phyloP scores from a whole-genome alignment of 1,140 invertebrate genomes.

The Doryteuthis pealeii region DNA sequence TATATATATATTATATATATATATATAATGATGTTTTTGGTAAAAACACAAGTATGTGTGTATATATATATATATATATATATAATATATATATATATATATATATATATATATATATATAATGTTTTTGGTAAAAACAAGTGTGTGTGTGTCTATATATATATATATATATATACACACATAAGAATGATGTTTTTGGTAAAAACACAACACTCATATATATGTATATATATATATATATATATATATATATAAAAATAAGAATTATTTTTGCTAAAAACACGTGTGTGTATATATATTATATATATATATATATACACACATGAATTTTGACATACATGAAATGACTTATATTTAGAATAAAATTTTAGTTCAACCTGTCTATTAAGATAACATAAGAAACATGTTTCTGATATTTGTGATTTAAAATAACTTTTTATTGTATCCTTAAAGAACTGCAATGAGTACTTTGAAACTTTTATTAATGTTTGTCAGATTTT shows the following conservation, averaged over 20 bases:
- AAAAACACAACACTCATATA: background rate
- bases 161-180: background rate
- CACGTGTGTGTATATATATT: background rate
- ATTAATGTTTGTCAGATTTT: too few relatives aligned
- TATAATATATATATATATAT: background rate
- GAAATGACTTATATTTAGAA: background rate
- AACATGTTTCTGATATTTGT: too few relatives aligned
- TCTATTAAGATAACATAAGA: too few relatives aligned
- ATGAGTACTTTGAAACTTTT: too few relatives aligned
- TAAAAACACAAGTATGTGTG: background rate
- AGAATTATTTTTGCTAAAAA: too few relatives aligned
- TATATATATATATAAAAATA: background rate
- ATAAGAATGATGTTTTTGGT: background rate
- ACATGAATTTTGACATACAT: background rate
- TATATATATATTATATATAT: slow-evolving; percentile 4
- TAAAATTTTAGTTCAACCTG: too few relatives aligned
- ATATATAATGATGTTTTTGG: too few relatives aligned
- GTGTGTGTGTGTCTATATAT: background rate
- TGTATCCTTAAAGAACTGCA: too few relatives aligned
- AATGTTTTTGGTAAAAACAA: background rate
- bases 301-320: background rate
- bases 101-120: background rate
- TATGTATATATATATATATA: background rate
- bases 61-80: background rate
- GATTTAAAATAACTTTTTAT: too few relatives aligned